phyloP scores from a whole-genome alignment of 2,888 invertebrate genomes.

The Hirtodrosophila confusa region DNA sequence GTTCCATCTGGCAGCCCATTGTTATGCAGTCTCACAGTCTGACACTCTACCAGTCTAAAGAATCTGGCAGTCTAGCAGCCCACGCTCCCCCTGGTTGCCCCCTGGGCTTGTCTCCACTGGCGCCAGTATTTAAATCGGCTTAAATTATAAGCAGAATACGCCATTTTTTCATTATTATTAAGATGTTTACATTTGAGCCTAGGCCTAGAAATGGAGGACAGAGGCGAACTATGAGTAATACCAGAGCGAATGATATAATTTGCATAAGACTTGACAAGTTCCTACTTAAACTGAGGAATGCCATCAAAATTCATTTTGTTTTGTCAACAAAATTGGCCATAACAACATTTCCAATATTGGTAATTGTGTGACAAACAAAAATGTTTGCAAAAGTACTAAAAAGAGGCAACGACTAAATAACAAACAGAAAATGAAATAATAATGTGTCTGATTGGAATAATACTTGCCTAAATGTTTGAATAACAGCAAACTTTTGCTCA shows the following conservation, averaged over 20 bases:
- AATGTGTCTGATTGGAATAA: too few species aligned
- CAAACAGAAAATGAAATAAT: too few species aligned
- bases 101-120: constrained; percentile 42
- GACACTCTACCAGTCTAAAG: constrained; percentile 1
- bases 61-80: constrained; percentile 26
- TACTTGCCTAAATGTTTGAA: too few species aligned
- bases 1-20: constrained; percentile 47
- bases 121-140: constrained; percentile 77
- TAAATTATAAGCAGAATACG: constrained; percentile 62
- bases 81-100: constrained; percentile 34
- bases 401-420: too few species aligned
- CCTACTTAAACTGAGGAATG: constrained; percentile 14
- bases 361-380: neutral
- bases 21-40: constrained; percentile 30
- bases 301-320: constrained; percentile 6
- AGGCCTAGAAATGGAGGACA: constrained; percentile 32
- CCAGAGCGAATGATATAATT: constrained; percentile 33
- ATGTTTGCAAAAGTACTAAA: neutral
- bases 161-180: constrained; percentile 67
- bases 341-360: constrained; percentile 4
- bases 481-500: too few species aligned
- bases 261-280: constrained; percentile 25
- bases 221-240: constrained; percentile 18
- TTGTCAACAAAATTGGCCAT: constrained; percentile 3
- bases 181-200: constrained; percentile 64